Percentiles rank a stretch among this genome's conserved stretches.
Conservation (phyloP, 2,113 vertebrate species). For the Hirundichthys speculiger region DNA sequence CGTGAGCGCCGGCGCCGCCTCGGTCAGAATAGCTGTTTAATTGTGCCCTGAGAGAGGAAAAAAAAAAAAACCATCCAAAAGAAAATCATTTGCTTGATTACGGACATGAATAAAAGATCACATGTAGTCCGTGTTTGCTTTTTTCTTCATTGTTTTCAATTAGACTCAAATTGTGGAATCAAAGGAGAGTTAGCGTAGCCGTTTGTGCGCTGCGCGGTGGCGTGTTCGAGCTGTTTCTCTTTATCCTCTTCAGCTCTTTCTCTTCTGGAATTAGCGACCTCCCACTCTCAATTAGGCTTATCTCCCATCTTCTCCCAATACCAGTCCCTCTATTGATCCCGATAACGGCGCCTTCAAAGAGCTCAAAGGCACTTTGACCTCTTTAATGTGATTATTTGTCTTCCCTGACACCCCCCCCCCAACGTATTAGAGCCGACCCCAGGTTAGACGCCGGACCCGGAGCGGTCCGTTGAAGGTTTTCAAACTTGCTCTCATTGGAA, state of each 20-base stretch:
- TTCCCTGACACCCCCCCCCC: slow-evolving; percentile 22
- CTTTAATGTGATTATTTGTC: slow-evolving; percentile 51
- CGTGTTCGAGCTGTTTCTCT: not conserved
- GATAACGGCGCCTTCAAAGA: slow-evolving; percentile 41
- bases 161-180: slow-evolving; percentile 74
- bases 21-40: slow-evolving; percentile 50
- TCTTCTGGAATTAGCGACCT: slow-evolving; percentile 41
- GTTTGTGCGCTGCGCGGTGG: slow-evolving; percentile 32
- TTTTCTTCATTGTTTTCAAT: slow-evolving; percentile 76
- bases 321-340: slow-evolving; percentile 7
- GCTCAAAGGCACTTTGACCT: slow-evolving; percentile 18
- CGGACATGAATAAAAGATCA: slow-evolving; percentile 75
- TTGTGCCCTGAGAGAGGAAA: slow-evolving; percentile 67
- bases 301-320: slow-evolving; percentile 22
- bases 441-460: slow-evolving; percentile 15
- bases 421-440: slow-evolving; percentile 40
- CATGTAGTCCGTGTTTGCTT: slow-evolving; percentile 42
- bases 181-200: slow-evolving; percentile 56
- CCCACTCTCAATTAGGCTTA: slow-evolving; percentile 37
- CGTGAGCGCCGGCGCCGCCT: slow-evolving; percentile 51
- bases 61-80: slow-evolving; percentile 48
- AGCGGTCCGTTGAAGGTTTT: slow-evolving; percentile 22
- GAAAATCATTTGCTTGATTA: slow-evolving; percentile 66
- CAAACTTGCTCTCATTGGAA: slow-evolving; percentile 6
- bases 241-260: slow-evolving; percentile 3